These are phyloP conservation scores for Orthonychiurus folsomi DNA, from an alignment of 2,888 invertebrate genomes.

Conservation along the genomic window DNA sequence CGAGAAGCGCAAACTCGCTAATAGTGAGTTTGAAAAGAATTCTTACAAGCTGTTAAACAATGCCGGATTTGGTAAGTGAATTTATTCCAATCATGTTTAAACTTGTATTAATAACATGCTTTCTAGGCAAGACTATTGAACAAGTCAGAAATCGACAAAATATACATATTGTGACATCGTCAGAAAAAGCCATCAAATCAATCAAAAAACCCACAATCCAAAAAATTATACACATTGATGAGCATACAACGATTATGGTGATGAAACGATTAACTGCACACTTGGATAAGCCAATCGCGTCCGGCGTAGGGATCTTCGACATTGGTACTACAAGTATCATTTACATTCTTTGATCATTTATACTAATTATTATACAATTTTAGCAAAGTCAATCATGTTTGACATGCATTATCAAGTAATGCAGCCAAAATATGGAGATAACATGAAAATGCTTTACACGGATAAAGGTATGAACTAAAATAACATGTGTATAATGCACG, in stretches of 20 bases:
- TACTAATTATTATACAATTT: too few species aligned
- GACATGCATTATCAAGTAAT: slow-evolving; percentile 11
- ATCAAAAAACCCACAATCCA: slow-evolving; percentile 10
- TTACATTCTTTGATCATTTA: too few species aligned
- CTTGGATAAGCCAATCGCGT: slow-evolving; percentile 13
- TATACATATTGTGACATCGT: slow-evolving; percentile 5
- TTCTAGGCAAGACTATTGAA: slow-evolving; percentile 10
- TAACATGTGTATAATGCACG: background rate
- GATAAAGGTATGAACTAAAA: background rate
- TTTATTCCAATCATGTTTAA: background rate
- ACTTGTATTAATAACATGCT: background rate
- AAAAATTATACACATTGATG: slow-evolving; percentile 3
- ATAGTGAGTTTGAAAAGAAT: slow-evolving; percentile 14
- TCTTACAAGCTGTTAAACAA: slow-evolving; percentile 18
- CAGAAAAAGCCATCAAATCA: background rate
- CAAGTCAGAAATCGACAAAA: slow-evolving; percentile 4
- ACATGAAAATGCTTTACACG: slow-evolving; percentile 3
- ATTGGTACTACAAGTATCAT: too few species aligned
- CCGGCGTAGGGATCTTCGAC: slow-evolving; percentile 19
- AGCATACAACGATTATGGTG: slow-evolving; percentile 1
- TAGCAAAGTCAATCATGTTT: slow-evolving; percentile 9
- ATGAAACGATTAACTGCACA: slow-evolving; percentile 3
- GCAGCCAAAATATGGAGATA: background rate
- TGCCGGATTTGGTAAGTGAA: slow-evolving; percentile 9
- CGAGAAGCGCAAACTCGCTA: slow-evolving; percentile 4